Percentiles rank a stretch among this genome's conserved stretches.
phyloP scores from a whole-genome alignment of 2,888 invertebrate genomes.

The Cosmorhoe ocellata region DNA sequence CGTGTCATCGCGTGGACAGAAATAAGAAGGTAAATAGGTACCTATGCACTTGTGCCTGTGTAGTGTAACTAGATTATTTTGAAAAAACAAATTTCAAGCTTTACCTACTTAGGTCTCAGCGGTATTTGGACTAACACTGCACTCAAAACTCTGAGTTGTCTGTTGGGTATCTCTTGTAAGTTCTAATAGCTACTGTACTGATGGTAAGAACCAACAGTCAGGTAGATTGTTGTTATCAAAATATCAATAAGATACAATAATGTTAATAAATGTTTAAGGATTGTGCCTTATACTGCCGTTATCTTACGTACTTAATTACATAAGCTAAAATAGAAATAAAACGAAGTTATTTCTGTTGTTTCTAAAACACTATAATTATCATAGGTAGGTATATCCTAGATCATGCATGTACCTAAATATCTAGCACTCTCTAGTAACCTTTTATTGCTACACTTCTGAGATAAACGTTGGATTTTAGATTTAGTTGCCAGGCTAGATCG shows the following conservation, averaged over 20 bases:
- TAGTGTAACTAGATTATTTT: too few species aligned
- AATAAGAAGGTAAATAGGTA: too few species aligned
- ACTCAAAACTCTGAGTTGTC: constrained; percentile 8
- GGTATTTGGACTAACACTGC: background rate
- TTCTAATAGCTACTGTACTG: constrained; percentile 56
- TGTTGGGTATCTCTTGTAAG: constrained; percentile 25
- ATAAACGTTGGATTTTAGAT: background rate
- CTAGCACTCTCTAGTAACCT: too few species aligned
- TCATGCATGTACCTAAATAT: too few species aligned
- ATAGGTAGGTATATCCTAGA: too few species aligned
- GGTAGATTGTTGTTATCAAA: constrained; percentile 64
- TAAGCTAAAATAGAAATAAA: constrained; percentile 40
- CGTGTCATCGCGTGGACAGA: too few species aligned
- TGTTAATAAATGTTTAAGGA: constrained; percentile 62
- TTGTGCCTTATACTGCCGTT: constrained; percentile 50
- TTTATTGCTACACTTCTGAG: too few species aligned
- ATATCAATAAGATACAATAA: constrained; percentile 75
- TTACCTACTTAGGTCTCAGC: background rate
- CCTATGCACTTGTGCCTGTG: too few species aligned
- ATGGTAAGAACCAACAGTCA: constrained; percentile 51
- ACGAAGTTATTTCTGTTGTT: constrained; percentile 1
- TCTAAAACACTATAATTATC: too few species aligned
- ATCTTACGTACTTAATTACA: constrained; percentile 52
- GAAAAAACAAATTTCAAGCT: too few species aligned
- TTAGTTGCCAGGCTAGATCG: background rate